Evolutionary conservation across 1,140 invertebrate species (phyloP).

Genomic region (Hydropsyche tenuis): DNA sequence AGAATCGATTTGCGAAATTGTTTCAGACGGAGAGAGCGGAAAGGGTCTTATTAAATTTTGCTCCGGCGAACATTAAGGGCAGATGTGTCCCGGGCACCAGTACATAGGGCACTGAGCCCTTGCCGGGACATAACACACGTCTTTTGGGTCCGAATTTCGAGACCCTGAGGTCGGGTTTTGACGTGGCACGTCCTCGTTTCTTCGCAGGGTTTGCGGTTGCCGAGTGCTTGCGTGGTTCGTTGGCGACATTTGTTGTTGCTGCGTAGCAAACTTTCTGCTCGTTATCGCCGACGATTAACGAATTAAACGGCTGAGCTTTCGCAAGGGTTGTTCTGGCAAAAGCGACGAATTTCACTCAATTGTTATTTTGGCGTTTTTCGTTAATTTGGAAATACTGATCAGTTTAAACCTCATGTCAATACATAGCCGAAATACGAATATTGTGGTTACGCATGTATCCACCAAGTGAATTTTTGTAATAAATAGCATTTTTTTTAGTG

Average conservation of each 20-base stretch:
- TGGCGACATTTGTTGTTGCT: slow-evolving; percentile 8
- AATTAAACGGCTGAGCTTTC: not conserved
- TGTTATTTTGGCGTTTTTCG: not conserved
- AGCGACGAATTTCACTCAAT: not conserved
- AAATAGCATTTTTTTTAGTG: too few species aligned
- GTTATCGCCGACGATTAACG: slow-evolving; percentile 15
- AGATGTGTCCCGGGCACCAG: slow-evolving; percentile 11
- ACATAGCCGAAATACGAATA: too few species aligned
- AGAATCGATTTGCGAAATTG: slow-evolving; percentile 16
- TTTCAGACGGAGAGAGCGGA: not conserved
- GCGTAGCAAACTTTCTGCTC: slow-evolving; percentile 8
- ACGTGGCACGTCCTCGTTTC: slow-evolving; percentile 10
- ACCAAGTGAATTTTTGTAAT: too few species aligned
- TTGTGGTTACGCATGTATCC: too few species aligned
- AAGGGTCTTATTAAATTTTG: slow-evolving; percentile 15
- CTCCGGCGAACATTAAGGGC: slow-evolving; percentile 19
- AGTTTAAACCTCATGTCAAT: too few species aligned
- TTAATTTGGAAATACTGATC: too few species aligned
- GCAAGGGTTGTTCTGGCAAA: not conserved
- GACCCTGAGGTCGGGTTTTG: not conserved
- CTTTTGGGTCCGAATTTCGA: not conserved
- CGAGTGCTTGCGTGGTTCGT: not conserved
- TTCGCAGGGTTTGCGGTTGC: not conserved
- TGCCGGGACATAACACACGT: not conserved
- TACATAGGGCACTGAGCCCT: not conserved